A percentile compares a stretch with the other conserved stretches of the same genome.
Conservation (phyloP, 2,888 invertebrate species). For the Mongoloraphidia duomilia region DNA sequence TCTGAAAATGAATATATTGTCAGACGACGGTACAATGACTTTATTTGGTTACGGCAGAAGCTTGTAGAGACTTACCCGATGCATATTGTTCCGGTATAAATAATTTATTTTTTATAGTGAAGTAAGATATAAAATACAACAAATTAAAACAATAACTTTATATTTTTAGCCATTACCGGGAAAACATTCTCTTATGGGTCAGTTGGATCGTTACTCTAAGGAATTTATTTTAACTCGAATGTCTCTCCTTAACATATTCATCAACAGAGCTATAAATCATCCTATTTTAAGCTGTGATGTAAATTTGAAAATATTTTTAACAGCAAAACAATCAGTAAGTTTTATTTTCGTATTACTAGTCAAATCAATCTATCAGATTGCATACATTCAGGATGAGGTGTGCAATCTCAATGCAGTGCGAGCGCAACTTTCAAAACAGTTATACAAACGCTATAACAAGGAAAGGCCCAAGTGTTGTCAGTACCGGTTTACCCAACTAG, state of each 20-base stretch:
- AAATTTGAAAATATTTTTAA: conserved; percentile 47
- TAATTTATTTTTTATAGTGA: conserved; percentile 5
- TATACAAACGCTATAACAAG: no score
- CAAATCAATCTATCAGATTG: not conserved
- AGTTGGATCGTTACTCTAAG: conserved; percentile 54
- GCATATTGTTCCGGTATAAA: conserved; percentile 50
- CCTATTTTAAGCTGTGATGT: conserved; percentile 52
- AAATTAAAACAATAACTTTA: conserved; percentile 12
- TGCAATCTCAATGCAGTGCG: no score
- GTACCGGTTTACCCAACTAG: no score
- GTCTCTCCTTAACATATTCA: conserved; percentile 48
- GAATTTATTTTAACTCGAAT: conserved; percentile 53
- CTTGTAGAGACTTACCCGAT: conserved; percentile 49
- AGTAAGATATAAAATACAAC: conserved; percentile 7
- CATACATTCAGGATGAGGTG: no score
- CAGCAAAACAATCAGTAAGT: conserved; percentile 45
- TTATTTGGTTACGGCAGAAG: conserved; percentile 51
- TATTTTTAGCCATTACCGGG: conserved; percentile 48
- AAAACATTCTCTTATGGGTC: conserved; percentile 50
- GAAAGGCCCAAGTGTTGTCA: no score
- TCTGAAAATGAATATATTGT: conserved; percentile 48
- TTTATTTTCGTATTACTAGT: not conserved
- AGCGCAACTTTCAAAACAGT: no score
- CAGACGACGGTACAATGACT: conserved; percentile 55
- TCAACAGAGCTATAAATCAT: conserved; percentile 49